A percentile compares a stretch with the other conserved stretches of the same genome.
Conservation (phyloP, 2,113 vertebrate genomes). For the Zosterops lateralis region DNA sequence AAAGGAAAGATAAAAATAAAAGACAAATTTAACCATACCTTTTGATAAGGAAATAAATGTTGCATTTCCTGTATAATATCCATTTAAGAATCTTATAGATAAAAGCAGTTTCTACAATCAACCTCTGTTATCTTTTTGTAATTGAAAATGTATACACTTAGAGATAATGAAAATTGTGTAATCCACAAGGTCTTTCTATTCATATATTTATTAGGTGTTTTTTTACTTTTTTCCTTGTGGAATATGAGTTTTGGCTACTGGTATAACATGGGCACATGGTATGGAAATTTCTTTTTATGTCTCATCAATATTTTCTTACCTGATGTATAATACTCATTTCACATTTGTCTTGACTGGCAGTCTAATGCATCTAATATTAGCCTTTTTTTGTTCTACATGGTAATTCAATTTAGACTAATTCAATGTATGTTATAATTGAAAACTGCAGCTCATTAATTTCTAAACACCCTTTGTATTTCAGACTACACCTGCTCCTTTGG, state of each 20-base stretch:
- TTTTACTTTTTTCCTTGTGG: background rate
- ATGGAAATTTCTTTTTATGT: background rate
- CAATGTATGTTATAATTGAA: constrained; percentile 34
- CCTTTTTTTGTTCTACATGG: constrained; percentile 5
- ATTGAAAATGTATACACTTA: background rate
- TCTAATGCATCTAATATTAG: constrained; percentile 17
- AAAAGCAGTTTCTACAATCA: background rate
- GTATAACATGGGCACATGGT: background rate
- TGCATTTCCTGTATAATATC: background rate
- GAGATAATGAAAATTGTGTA: background rate
- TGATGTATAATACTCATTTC: constrained; percentile 10
- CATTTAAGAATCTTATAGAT: background rate
- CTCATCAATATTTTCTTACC: constrained; percentile 15
- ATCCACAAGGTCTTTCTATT: background rate
- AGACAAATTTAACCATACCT: background rate
- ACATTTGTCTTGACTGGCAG: constrained; percentile 10
- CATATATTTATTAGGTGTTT: background rate
- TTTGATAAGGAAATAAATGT: background rate
- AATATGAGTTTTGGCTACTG: background rate
- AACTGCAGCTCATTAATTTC: constrained; percentile 52
- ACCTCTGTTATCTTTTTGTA: background rate
- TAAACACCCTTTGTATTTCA: constrained; percentile 40
- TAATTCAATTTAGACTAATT: constrained; percentile 49
- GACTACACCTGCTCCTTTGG: constrained; percentile 50
- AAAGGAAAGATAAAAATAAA: background rate